A percentile compares a stretch with the other conserved stretches of the same genome.
These are phyloP conservation scores for Nasonia giraulti DNA, from an alignment of 1,140 invertebrate species.

Conservation along the genomic window DNA sequence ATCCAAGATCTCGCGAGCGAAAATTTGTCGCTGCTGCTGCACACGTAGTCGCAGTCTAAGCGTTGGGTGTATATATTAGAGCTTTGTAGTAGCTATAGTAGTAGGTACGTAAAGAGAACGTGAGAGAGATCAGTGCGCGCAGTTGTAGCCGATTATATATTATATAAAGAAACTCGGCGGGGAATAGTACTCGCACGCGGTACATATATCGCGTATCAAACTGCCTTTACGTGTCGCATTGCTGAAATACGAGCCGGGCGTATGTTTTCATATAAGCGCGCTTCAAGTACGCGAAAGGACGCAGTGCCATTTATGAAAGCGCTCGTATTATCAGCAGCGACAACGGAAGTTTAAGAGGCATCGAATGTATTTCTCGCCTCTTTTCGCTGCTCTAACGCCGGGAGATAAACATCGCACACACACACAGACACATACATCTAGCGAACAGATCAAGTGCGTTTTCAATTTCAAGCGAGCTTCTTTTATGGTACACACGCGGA, in stretches of 20 bases:
- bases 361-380: background rate
- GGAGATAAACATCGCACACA: too few species aligned
- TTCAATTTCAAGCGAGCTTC: background rate
- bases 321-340: too few species aligned
- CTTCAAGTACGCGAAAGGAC: background rate
- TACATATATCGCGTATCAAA: conserved; percentile 10
- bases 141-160: conserved; percentile 14
- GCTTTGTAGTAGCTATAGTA: background rate
- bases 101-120: background rate
- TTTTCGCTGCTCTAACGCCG: too few species aligned
- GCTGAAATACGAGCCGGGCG: conserved; percentile 27
- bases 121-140: background rate
- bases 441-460: background rate
- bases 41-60: conserved; percentile 27
- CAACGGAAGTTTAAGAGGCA: background rate
- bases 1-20: background rate
- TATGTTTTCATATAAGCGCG: conserved; percentile 19
- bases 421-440: too few species aligned
- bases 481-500: too few species aligned
- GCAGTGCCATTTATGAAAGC: background rate
- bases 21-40: conserved; percentile 26
- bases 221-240: conserved; percentile 45
- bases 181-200: background rate
- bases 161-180: conserved; percentile 28
- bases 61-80: conserved; percentile 28